phyloP scores from a whole-genome alignment of 2,888 invertebrate species.

The Metacarcinus magister region DNA sequence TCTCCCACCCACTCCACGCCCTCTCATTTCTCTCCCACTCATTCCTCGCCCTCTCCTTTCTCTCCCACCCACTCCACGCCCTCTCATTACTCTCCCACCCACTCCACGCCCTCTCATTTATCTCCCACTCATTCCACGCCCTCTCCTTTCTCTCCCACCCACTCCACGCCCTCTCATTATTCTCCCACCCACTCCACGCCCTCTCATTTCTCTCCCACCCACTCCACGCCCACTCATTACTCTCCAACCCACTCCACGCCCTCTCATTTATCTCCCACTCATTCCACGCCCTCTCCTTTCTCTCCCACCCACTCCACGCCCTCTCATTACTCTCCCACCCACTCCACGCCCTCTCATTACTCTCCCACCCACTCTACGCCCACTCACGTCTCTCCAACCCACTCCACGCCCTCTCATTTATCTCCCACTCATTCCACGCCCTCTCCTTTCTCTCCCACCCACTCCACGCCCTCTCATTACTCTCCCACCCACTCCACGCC shows the following conservation, averaged over 20 bases:
- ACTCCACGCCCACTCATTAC: background rate
- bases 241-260: background rate
- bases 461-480: too few relatives aligned
- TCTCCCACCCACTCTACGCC: too few relatives aligned
- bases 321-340: too few relatives aligned
- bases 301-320: too few relatives aligned
- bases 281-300: too few relatives aligned
- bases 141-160: background rate
- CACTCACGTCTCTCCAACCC: too few relatives aligned
- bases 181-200: background rate
- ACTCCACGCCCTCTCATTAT: too few relatives aligned
- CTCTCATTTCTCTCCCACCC: background rate
- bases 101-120: background rate
- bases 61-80: background rate
- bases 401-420: too few relatives aligned
- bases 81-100: background rate
- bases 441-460: too few relatives aligned
- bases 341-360: too few relatives aligned
- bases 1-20: background rate
- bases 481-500: background rate
- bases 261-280: background rate
- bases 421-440: too few relatives aligned
- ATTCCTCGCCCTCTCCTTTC: background rate
- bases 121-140: background rate
- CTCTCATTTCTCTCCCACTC: background rate